Evolutionary conservation across 2,797 vertebrate genomes (phyloP), one percentile per base, ranked within the genome.

Genomic region (Xiphophorus birchmanni): DNA sequence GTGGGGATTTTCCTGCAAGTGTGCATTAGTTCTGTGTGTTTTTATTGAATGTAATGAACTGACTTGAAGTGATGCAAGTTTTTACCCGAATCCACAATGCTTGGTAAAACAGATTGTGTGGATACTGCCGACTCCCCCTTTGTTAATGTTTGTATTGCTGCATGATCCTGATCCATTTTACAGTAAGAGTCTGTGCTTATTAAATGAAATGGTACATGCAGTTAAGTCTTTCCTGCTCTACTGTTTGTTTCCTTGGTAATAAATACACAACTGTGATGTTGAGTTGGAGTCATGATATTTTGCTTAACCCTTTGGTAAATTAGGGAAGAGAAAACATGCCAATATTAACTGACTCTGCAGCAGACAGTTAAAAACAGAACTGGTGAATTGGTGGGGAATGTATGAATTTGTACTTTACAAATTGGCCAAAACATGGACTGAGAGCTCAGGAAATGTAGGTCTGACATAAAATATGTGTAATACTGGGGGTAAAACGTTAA

Each of bases 21-120:
- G 82, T 88, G 81, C 82, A 78, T 90, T 88, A 75, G 80, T 40
- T 81, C 45, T 85, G 77, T 95, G 84, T 93, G 77, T 87, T 93
- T 91, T 87, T 88, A 81, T 87, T 86, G 58, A 89, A 80, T 89
- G 80, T 91, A 88, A 91, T 82, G 18, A 87, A 86, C 42, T 89
- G 90, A 91, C 82, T 87, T 91, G 75, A 91, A 92, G 87, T 88
- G 77, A 81, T 86, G 23, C 65, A 81, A 81, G 47, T 78, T 89
- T 91, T 50, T 52, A 77, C 77, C 69, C 35, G 74, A 88, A 84
- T 48, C 23, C 73, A 84, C 82, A 80, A 77, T 50, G 47, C 84
- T 84, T 85, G 83, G 54, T 86, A 76, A 87, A 77, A 63, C 81
- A 73, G 69, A 77, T 76, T 85, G 82, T 84, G 84, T 80, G 88